Evolutionary conservation across 2,888 invertebrate genomes (phyloP).

Genomic region (Allacma fusca): DNA sequence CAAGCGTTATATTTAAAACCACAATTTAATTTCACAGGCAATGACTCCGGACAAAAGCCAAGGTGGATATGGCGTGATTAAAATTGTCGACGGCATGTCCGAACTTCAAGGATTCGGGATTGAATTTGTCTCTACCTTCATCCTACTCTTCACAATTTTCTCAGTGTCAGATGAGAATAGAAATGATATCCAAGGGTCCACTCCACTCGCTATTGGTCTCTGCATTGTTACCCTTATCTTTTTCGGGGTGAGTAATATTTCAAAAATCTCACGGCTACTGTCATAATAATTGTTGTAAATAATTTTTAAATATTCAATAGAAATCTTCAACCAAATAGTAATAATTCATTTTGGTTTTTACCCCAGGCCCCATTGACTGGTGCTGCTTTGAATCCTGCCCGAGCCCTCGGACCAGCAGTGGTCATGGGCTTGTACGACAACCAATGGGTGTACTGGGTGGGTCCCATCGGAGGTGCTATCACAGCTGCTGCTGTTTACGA

Average conservation of each 20-base stretch:
- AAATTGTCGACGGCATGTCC: constrained; percentile 62
- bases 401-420: constrained; percentile 67
- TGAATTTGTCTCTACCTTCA: constrained; percentile 66
- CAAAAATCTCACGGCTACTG: too few relatives aligned
- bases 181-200: constrained; percentile 64
- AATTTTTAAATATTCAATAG: too few relatives aligned
- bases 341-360: background rate
- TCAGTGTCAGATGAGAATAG: constrained; percentile 65
- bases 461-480: constrained; percentile 70
- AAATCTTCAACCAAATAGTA: too few relatives aligned
- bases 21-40: constrained; percentile 53
- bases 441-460: constrained; percentile 84
- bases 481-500: constrained; percentile 51
- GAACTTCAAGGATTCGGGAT: constrained; percentile 65
- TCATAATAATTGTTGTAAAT: too few relatives aligned
- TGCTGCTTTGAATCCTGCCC: constrained; percentile 67
- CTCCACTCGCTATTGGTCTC: constrained; percentile 66
- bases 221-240: constrained; percentile 63
- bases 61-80: constrained; percentile 63
- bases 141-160: constrained; percentile 66
- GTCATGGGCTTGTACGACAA: constrained; percentile 65
- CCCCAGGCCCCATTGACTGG: constrained; percentile 66
- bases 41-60: constrained; percentile 62
- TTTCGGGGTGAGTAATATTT: constrained; percentile 54
- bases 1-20: too few relatives aligned